Evolutionary conservation across 1,140 invertebrate genomes (phyloP), one percentile per base, ranked within the genome.

Genomic region (Acyrthosiphon pisum): DNA sequence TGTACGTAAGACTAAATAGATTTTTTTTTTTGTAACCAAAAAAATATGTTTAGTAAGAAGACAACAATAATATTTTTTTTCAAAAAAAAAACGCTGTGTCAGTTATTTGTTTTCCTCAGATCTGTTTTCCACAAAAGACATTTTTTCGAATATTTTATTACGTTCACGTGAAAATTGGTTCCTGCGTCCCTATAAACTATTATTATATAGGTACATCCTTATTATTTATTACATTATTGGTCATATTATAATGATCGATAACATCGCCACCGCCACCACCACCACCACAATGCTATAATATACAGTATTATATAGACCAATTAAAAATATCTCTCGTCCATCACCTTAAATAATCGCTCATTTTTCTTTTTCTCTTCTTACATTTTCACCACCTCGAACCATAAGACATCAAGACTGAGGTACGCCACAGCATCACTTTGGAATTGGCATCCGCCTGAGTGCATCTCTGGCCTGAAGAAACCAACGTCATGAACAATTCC

Each of bases 1-100:
- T 84, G 81, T 93, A 93, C 81, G 91, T 93, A 93, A 93, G 91
- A 93, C 91, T 93, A 93, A 93, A 53, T 93, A 93, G 81, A 86
- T 6, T 68, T 92, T 92, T 92, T 92, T 83, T 93, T 92, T 81
- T 81, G 44, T 84, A 86, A 86, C 9, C 35, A 86, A 93, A 93
- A 53, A 81, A 41, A 56, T 90, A 93, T 84, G 48, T 84, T 84
- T 93, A 93, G 91, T 46, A 86, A 93, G 81, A 93, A 90, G 44
- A 44, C 56, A 93, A 76, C 9, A 93, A 93, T 93, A 93, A 93
- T 93, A 93, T 84, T 93, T 84, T 93, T 93, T 93, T 93, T 93
- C 91, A 86, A 83, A 93, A 92, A 92, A 93, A 84, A 81, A 90
- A 20, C 9, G 7, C 2, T 0, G 3, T 92, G 8, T 84, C 23